A percentile compares a stretch with the other conserved stretches of the same genome.
These are phyloP conservation scores for Nemotelus pantherinus DNA, from an alignment of 2,888 invertebrate genomes.

Conservation along the genomic window DNA sequence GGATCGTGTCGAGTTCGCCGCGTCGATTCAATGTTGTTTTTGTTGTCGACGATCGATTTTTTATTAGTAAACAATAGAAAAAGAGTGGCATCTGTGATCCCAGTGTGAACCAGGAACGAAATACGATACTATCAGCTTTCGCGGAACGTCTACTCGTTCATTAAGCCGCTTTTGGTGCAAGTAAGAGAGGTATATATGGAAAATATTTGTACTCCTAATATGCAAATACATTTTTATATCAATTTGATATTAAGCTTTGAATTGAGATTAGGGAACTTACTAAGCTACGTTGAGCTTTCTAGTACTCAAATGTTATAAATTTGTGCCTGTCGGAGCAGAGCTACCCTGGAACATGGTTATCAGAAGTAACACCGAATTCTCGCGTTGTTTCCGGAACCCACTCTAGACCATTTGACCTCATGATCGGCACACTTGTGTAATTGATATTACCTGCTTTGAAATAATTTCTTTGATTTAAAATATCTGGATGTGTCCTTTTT, in stretches of 20 bases:
- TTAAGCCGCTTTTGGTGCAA: background rate
- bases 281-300: too few relatives aligned
- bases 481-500: too few relatives aligned
- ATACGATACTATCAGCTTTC: background rate
- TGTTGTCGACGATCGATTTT: background rate
- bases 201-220: background rate
- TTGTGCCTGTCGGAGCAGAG: too few relatives aligned
- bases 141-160: background rate
- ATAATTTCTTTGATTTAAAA: too few relatives aligned
- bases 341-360: too few relatives aligned
- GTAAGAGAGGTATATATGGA: slow-evolving; percentile 23
- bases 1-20: slow-evolving; percentile 11
- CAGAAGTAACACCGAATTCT: too few relatives aligned
- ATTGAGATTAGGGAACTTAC: background rate
- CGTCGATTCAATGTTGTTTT: slow-evolving; percentile 3
- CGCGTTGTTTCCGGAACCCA: too few relatives aligned
- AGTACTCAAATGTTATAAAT: too few relatives aligned
- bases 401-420: too few relatives aligned
- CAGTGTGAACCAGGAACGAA: background rate
- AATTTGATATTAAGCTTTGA: slow-evolving; percentile 1
- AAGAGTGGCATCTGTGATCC: slow-evolving; percentile 34
- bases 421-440: too few relatives aligned
- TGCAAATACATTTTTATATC: background rate
- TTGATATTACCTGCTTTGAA: too few relatives aligned
- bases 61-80: slow-evolving; percentile 42